phyloP scores from a whole-genome alignment of 2,888 invertebrate genomes.

The Dasysyrphus tricinctus region DNA sequence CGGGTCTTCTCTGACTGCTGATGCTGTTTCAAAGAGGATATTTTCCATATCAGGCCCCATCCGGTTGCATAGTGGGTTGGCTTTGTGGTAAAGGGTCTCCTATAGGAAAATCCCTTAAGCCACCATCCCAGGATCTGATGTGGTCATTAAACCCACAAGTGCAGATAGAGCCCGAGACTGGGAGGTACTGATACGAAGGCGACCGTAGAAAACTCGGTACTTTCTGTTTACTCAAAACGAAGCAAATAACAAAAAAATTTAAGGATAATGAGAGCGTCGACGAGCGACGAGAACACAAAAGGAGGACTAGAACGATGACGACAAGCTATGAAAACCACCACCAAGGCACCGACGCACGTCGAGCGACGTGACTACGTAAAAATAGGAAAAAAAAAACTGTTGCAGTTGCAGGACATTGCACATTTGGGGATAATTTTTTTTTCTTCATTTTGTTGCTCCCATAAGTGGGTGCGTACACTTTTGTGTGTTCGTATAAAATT shows the following conservation, averaged over 20 bases:
- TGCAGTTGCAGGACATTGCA: conserved; percentile 65
- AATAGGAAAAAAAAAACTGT: conserved; percentile 23
- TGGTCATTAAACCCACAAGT: conserved; percentile 72
- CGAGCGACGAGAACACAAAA: conserved; percentile 42
- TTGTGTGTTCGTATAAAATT: neutral
- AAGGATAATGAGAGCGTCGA: conserved; percentile 62
- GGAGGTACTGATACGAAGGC: neutral
- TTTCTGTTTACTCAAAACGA: conserved; percentile 64
- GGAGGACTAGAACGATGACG: conserved; percentile 33
- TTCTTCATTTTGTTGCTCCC: neutral
- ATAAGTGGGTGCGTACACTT: conserved; percentile 1
- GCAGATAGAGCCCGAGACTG: conserved; percentile 26
- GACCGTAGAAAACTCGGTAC: conserved; percentile 23
- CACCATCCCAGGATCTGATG: conserved; percentile 19
- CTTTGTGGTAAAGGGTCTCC: conserved; percentile 47
- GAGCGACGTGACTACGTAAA: neutral
- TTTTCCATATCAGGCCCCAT: conserved; percentile 34
- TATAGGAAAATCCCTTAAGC: conserved; percentile 40
- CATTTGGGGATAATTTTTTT: conserved; percentile 8
- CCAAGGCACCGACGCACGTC: neutral
- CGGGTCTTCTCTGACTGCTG: neutral
- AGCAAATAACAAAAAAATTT: conserved; percentile 46
- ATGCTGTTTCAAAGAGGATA: conserved; percentile 47
- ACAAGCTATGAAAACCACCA: conserved; percentile 20
- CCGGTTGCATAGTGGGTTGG: conserved; percentile 48